Conservation (phyloP, 2,888 invertebrate species). For the Ecdyonurus torrentis region DNA sequence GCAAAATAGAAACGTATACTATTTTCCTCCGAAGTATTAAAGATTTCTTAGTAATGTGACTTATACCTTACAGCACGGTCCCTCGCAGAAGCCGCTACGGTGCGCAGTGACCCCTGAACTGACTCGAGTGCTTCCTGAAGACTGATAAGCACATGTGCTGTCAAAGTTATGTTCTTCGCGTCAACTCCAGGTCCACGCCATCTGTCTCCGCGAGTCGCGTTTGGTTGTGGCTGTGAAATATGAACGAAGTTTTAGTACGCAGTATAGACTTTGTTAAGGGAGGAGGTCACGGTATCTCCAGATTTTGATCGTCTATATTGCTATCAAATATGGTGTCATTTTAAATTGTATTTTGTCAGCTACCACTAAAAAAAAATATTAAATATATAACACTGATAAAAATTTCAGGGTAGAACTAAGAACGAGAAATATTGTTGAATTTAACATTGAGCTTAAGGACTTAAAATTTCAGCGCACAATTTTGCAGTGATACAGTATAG, state of each 20-base stretch:
- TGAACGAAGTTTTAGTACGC: background rate
- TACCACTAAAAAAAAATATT: no score
- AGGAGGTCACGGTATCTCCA: no score
- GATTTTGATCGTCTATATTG: no score
- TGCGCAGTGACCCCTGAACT: slow-evolving; percentile 22
- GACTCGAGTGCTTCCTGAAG: slow-evolving; percentile 22
- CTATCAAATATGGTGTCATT: no score
- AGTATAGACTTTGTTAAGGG: no score
- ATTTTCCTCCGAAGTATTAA: background rate
- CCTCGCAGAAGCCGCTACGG: slow-evolving; percentile 20
- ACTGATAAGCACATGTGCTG: slow-evolving; percentile 33
- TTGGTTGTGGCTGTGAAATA: background rate
- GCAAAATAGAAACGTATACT: background rate
- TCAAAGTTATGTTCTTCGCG: slow-evolving; percentile 25
- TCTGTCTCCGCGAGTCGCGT: background rate
- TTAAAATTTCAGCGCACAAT: no score
- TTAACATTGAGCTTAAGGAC: no score
- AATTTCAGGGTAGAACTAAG: no score
- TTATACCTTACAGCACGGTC: slow-evolving; percentile 18
- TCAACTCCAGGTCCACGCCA: background rate
- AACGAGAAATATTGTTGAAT: no score
- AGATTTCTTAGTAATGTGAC: background rate
- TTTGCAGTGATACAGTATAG: no score
- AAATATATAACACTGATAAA: no score
- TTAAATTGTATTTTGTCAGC: no score